phyloP scores from a whole-genome alignment of 1,140 invertebrate genomes.

The Pristionchus pacificus region DNA sequence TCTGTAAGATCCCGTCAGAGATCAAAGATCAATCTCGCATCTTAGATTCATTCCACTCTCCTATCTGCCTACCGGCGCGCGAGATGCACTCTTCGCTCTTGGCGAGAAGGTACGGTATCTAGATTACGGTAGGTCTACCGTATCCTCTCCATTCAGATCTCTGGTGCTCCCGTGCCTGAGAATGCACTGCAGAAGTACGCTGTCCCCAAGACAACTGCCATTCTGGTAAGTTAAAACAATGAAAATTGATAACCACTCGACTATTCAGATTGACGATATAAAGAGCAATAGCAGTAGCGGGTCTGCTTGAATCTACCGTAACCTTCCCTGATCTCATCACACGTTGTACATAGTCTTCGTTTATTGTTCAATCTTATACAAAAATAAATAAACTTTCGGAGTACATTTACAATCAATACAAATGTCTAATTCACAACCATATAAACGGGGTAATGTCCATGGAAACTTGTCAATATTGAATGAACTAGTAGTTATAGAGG shows the following conservation, averaged over 20 bases:
- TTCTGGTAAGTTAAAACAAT: background rate
- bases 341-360: too few relatives aligned
- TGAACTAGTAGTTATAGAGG: too few relatives aligned
- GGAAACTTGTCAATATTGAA: too few relatives aligned
- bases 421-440: too few relatives aligned
- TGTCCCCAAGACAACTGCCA: too few relatives aligned
- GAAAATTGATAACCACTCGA: background rate
- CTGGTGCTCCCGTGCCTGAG: background rate
- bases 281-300: background rate
- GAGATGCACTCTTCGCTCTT: constrained; percentile 12
- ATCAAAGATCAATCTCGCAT: background rate
- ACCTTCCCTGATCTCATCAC: background rate
- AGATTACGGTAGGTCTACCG: too few relatives aligned
- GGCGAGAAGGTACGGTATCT: background rate
- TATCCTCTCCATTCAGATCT: too few relatives aligned
- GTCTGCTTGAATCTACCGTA: too few relatives aligned
- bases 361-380: too few relatives aligned
- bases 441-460: too few relatives aligned
- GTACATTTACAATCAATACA: too few relatives aligned
- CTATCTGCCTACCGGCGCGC: constrained; percentile 19
- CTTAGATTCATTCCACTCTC: constrained; percentile 27
- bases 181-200: background rate
- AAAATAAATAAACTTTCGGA: too few relatives aligned
- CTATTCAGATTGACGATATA: background rate
- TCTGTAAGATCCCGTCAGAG: constrained; percentile 15